Percentiles rank a stretch among this genome's conserved stretches.
These are phyloP conservation scores for Acanthopleura granulata DNA, from an alignment of 2,888 invertebrate species.

Conservation along the genomic window DNA sequence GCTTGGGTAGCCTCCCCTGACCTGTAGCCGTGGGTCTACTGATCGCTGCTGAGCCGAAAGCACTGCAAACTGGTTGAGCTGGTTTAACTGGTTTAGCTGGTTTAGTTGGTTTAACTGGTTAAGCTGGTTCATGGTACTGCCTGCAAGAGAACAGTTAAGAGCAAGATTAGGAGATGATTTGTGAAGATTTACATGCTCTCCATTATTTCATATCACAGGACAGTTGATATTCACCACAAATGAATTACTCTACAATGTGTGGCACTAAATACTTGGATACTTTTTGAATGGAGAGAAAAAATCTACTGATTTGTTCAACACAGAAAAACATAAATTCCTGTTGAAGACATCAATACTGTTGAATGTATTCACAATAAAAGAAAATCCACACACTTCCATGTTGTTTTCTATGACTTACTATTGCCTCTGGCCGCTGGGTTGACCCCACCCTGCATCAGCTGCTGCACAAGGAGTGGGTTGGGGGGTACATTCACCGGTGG, in stretches of 20 bases:
- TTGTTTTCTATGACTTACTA: background rate
- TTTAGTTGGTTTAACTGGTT: constrained; percentile 38
- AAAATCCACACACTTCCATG: too few species aligned
- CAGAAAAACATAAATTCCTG: too few species aligned
- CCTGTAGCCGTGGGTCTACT: constrained; percentile 52
- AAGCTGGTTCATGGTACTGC: constrained; percentile 35
- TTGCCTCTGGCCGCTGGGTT: constrained; percentile 21
- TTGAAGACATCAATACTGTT: background rate
- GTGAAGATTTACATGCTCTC: too few species aligned
- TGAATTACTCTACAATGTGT: too few species aligned
- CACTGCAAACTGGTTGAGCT: constrained; percentile 30
- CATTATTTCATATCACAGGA: too few species aligned
- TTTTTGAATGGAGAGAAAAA: too few species aligned
- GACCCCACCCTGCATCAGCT: constrained; percentile 45
- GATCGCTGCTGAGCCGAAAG: constrained; percentile 45
- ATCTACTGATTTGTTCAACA: too few species aligned
- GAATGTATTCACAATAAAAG: too few species aligned
- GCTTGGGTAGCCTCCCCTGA: background rate
- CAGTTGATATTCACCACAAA: too few species aligned
- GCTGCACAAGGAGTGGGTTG: constrained; percentile 51
- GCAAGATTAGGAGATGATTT: too few species aligned
- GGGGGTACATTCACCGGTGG: constrained; percentile 25
- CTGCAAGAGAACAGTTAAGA: constrained; percentile 16
- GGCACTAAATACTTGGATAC: too few species aligned
- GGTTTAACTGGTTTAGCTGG: constrained; percentile 37